Conservation (phyloP, 2,797 vertebrate genomes). For the Antrozous pallidus region DNA sequence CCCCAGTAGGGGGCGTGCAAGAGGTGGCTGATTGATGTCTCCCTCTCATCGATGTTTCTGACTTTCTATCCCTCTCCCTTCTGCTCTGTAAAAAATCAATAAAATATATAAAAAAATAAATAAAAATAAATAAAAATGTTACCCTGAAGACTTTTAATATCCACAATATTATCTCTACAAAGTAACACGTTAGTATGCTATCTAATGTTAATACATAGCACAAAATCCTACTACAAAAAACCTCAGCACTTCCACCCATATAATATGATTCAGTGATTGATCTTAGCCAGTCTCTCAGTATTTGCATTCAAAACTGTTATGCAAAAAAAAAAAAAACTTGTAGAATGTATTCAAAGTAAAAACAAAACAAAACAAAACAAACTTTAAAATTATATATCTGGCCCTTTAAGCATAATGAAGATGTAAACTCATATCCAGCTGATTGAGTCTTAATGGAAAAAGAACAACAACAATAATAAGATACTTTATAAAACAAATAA, state of each 20-base stretch:
- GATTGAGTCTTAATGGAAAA: neutral
- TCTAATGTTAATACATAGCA: neutral
- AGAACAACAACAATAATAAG: neutral
- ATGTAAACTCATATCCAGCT: neutral
- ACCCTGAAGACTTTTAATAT: neutral
- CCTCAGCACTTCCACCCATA: neutral
- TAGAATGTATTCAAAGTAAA: neutral
- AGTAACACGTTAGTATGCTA: neutral
- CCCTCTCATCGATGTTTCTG: no score
- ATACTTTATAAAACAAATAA: neutral
- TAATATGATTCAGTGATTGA: neutral
- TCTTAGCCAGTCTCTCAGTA: neutral
- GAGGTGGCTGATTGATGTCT: no score
- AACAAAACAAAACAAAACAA: no score
- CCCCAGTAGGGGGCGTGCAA: no score
- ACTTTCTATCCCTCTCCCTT: no score
- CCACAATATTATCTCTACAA: neutral
- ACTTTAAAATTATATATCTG: neutral
- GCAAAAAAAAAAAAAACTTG: neutral
- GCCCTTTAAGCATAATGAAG: conserved; percentile 9
- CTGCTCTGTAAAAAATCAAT: no score
- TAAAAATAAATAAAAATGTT: no score
- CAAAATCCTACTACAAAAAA: neutral
- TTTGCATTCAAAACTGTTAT: neutral
- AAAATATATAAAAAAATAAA: no score